Base-by-base conservation (phyloP, 2,113 vertebrate species). In the Rhipidura dahli region DNA sequence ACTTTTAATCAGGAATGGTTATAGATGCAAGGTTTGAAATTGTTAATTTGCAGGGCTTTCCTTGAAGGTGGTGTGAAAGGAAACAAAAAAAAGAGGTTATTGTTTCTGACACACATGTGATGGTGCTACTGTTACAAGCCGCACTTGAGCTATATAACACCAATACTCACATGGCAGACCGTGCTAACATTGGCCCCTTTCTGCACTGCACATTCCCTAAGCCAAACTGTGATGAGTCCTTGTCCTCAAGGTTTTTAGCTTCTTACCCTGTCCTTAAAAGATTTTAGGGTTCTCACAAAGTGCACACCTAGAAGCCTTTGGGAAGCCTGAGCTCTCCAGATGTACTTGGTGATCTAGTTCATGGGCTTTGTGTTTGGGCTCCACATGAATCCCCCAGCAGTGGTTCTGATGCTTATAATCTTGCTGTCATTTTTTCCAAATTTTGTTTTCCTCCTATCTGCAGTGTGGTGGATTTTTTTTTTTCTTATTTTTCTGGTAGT, bases 111-210 rank as follows among this genome's bases (percentile, higher is more conserved):
- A 83, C 22, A 27, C 14, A 3, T 7, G 16, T 22, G 51, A 51
- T 51, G 47, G 17, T 87, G 69, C 83, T 87, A 1, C 51, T 94
- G 87, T 76, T 68, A 51, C 39, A 78, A 86, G 19, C 30, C 83
- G 70, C 37, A 9, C 77, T 81, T 37, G 33, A 64, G 69, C 69
- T 37, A 0, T n/a, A 0, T 63, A 47, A 63, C 57, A 47, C 11
- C 10, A 1, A 21, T 54, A n/a, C 18, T 83, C 79, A 35, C 23
- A 0, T 35, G 76, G 44, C 51, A 92, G 60, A 47, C 54, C 40
- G 1, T 54, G 56, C 54, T 42, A 6, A 17, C 47, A 22, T 23
- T 0, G 0, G 5, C 40, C 28, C 13, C 42, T 47, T 78, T 49
- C 51, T 63, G 60, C 10, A 13, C 23, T 47, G 27, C 35, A 4